phyloP scores from a whole-genome alignment of 2,113 vertebrate genomes.

The Lophochroa leadbeateri region DNA sequence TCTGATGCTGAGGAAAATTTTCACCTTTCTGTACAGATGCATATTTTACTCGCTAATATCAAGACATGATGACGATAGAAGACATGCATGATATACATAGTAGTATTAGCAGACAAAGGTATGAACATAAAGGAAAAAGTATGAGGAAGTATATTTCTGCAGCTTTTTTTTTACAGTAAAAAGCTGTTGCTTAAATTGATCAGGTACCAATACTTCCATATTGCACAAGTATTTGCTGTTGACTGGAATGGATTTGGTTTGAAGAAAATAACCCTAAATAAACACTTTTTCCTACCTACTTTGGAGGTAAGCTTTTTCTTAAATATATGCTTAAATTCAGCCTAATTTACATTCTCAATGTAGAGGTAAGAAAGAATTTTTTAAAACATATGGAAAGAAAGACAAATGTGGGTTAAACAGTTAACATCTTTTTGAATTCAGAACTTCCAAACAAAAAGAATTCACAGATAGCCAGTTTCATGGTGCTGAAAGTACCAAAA shows the following conservation, averaged over 20 bases:
- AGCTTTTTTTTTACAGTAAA: not conserved
- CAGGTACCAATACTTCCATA: not conserved
- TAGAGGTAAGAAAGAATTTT: not conserved
- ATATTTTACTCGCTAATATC: not conserved
- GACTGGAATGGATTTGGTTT: not conserved
- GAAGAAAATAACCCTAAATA: not conserved
- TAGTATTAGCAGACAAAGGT: not conserved
- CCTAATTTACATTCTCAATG: not conserved
- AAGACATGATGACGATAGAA: not conserved
- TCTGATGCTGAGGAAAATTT: not conserved
- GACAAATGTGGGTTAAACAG: not conserved
- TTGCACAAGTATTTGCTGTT: not conserved
- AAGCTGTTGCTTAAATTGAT: not conserved
- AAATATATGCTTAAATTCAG: not conserved
- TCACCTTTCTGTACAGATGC: not conserved
- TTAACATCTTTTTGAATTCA: not conserved
- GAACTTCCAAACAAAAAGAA: conserved; percentile 1
- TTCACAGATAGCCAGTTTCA: conserved; percentile 4
- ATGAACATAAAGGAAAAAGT: not conserved
- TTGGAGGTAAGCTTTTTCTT: not conserved
- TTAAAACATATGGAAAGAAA: not conserved
- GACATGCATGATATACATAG: not conserved
- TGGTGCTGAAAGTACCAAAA: not conserved
- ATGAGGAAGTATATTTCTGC: not conserved
- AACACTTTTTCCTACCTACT: not conserved